Conservation (phyloP, 2,113 vertebrate genomes). For the Labrus mixtus region DNA sequence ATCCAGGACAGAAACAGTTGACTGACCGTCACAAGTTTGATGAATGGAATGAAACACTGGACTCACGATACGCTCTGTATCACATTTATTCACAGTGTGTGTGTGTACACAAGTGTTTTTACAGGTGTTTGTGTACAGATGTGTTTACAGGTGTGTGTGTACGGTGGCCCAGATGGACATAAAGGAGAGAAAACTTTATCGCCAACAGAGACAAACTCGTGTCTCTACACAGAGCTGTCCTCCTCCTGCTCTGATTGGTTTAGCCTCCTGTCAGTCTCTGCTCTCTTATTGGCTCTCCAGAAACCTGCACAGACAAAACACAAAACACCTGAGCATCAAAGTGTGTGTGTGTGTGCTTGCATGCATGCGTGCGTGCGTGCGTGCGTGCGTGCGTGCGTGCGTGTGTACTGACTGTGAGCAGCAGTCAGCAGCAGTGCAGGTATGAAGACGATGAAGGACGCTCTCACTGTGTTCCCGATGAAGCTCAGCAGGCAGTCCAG, state of each 20-base stretch:
- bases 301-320: constrained; percentile 27
- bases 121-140: too few species aligned
- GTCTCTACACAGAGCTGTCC: constrained; percentile 17
- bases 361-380: constrained; percentile 17
- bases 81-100: too few species aligned
- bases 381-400: constrained; percentile 13
- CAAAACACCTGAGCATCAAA: neutral
- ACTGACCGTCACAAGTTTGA: too few species aligned
- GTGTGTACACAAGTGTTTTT: too few species aligned
- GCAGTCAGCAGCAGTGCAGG: constrained; percentile 48
- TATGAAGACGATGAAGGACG: constrained; percentile 60
- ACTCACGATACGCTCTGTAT: too few species aligned
- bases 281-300: constrained; percentile 2
- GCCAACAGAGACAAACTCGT: neutral
- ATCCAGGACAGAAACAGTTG: too few species aligned
- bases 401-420: constrained; percentile 46
- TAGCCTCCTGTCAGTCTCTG: neutral
- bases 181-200: too few species aligned
- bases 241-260: constrained; percentile 43
- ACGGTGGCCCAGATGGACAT: too few species aligned
- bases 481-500: constrained; percentile 27
- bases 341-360: neutral
- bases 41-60: too few species aligned
- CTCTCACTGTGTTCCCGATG: constrained; percentile 58
- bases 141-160: too few species aligned